Evolutionary conservation across 2,888 invertebrate species (phyloP), one percentile per base, ranked within the genome.

Genomic region (Harmothoe impar): DNA sequence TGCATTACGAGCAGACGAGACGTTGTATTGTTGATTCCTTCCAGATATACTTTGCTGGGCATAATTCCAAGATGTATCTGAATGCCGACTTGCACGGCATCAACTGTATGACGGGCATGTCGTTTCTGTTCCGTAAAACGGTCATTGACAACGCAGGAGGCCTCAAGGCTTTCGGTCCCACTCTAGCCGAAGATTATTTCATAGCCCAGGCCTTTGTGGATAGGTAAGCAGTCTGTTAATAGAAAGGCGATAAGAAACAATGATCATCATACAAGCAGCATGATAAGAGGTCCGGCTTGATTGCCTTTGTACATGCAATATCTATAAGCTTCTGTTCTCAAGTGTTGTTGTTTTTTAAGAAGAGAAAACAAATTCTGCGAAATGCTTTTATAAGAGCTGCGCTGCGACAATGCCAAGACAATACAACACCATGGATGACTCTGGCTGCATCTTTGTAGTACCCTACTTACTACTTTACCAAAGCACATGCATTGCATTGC

Each of bases 61-160:
- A 98, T 93, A 99, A 99, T 96, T 98, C 99, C 91, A 97, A 99
- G 90, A 98, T 99, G 96, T 99, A 99, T 95, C 97, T 99, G 92
- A 97, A 97, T 85, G 99, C 99, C 0, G 99, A 99, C 96, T 97
- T 98, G 89, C 96, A 99, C 51, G 97, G 98, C 92, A 97, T 99
- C 94, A 99, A 99, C 96, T 99, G 99, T 96, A 98, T 99, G 93
- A 99, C 99, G 1, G 99, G 99, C 89, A 99, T 99, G 99, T 99
- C 99, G 0, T 98, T 98, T 90, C 96, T 99, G 93, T 97, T 99
- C 95, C 97, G 99, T 86, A 98, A 98, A 94, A 97, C 97, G 33
- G 97, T 98, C 23, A 96, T 99, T 89, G 99, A 99, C 94, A 98
- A 98, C 95, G 93, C 93, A 5, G 99, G 99, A 1, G 99, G 99